These are phyloP conservation scores for Rhinichthys klamathensis DNA, from an alignment of 2,113 vertebrate species.

Conservation along the genomic window DNA sequence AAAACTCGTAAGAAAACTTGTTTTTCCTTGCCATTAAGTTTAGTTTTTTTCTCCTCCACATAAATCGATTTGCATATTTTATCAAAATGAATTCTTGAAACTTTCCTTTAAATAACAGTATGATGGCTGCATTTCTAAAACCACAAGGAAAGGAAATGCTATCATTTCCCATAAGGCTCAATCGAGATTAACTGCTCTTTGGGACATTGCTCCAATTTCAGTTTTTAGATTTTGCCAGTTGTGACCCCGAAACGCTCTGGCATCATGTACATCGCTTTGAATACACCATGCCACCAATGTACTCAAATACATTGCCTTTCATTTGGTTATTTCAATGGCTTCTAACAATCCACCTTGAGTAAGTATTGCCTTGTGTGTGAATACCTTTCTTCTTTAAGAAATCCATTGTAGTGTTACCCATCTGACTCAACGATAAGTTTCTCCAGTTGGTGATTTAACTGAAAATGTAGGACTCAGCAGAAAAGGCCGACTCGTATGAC, in stretches of 20 bases:
- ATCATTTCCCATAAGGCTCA: constrained; percentile 27
- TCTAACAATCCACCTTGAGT: constrained; percentile 40
- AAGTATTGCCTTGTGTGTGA: constrained; percentile 52
- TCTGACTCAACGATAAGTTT: constrained; percentile 28
- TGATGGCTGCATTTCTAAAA: constrained; percentile 39
- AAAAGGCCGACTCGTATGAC: constrained; percentile 45
- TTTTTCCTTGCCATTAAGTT: constrained; percentile 12
- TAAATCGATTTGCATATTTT: constrained; percentile 25
- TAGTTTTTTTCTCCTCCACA: neutral
- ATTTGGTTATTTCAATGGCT: constrained; percentile 49
- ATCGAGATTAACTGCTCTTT: constrained; percentile 43
- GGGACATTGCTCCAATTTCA: constrained; percentile 46
- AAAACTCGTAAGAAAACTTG: constrained; percentile 37
- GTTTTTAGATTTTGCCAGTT: constrained; percentile 32
- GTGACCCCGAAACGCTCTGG: constrained; percentile 1
- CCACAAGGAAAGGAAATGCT: constrained; percentile 16
- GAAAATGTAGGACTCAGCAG: constrained; percentile 43
- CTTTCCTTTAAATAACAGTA: constrained; percentile 33
- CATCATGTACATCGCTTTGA: neutral
- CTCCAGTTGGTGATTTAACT: constrained; percentile 43
- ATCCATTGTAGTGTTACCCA: constrained; percentile 36
- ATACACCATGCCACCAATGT: neutral
- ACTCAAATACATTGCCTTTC: constrained; percentile 36
- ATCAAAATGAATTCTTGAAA: constrained; percentile 28
- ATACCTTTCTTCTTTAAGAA: constrained; percentile 50